These are phyloP conservation scores for Listrodromus nycthemerus DNA, from an alignment of 2,888 invertebrate species.

Conservation along the genomic window DNA sequence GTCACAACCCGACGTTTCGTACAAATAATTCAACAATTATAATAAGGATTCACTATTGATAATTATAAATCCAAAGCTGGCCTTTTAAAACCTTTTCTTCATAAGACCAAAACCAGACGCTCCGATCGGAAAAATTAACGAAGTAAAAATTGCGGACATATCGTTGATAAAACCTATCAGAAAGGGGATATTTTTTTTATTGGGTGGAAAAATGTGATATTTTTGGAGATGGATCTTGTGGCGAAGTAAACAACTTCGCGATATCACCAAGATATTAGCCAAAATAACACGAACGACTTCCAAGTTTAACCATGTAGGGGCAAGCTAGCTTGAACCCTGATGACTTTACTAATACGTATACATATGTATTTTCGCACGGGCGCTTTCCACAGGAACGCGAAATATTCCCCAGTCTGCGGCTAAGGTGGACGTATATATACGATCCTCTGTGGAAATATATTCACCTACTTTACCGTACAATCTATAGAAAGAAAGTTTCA, in stretches of 20 bases:
- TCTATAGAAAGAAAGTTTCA: conserved; percentile 29
- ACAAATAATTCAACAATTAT: too few species aligned
- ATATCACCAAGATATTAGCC: background rate
- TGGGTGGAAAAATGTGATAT: background rate
- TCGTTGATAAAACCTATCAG: too few species aligned
- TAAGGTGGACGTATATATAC: background rate
- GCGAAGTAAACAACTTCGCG: background rate
- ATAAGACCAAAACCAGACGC: too few species aligned
- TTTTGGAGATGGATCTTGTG: background rate
- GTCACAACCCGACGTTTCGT: too few species aligned
- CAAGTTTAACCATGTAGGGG: background rate
- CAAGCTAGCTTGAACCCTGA: background rate
- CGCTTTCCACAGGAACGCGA: background rate
- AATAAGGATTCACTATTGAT: too few species aligned
- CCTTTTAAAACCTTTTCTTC: too few species aligned
- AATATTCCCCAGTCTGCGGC: conserved; percentile 5
- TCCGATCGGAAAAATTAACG: too few species aligned
- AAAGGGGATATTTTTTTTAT: too few species aligned
- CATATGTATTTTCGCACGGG: background rate
- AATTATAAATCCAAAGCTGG: too few species aligned
- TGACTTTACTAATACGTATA: background rate
- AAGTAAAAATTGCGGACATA: too few species aligned
- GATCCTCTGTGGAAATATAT: conserved; percentile 34
- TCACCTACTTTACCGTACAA: conserved; percentile 40
- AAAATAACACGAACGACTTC: background rate